Evolutionary conservation across 2,113 vertebrate genomes (phyloP).

Genomic region (Platycercus adscitus): DNA sequence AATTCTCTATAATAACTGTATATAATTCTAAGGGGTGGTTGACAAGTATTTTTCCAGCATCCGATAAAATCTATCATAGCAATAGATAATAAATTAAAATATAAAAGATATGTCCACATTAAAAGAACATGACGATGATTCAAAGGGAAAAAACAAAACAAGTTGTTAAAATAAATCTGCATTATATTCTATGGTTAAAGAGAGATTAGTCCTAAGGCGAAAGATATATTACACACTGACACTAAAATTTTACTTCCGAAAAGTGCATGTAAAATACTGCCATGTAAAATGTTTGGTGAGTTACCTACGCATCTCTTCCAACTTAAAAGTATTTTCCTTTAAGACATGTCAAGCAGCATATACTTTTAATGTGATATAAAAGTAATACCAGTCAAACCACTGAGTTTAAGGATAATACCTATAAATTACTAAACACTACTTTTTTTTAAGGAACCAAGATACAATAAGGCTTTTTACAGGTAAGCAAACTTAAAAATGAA

Average conservation of each 20-base stretch:
- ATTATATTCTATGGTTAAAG: constrained; percentile 35
- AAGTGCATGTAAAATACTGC: constrained; percentile 72
- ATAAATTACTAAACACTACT: constrained; percentile 54
- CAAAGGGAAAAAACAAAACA: constrained; percentile 45
- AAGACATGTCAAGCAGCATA: constrained; percentile 71
- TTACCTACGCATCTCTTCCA: constrained; percentile 58
- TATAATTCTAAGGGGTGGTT: constrained; percentile 47
- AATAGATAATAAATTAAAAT: constrained; percentile 69
- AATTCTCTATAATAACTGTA: constrained; percentile 62
- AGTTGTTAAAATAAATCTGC: background rate
- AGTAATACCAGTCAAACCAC: constrained; percentile 60
- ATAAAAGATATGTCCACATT: constrained; percentile 66
- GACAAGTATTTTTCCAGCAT: constrained; percentile 61
- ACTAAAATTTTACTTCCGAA: constrained; percentile 55
- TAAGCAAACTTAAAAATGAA: constrained; percentile 67
- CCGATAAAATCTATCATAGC: constrained; percentile 49
- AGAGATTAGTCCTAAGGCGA: constrained; percentile 33
- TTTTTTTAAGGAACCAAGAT: constrained; percentile 50
- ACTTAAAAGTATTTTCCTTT: constrained; percentile 66
- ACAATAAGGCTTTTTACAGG: constrained; percentile 69
- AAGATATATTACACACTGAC: constrained; percentile 37
- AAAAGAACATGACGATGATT: constrained; percentile 55
- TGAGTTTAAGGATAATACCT: constrained; percentile 48
- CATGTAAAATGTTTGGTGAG: constrained; percentile 50
- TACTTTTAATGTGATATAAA: constrained; percentile 66